Evolutionary conservation across 2,888 invertebrate genomes (phyloP), one percentile per base, ranked within the genome.

Genomic region (Ametastegia equiseti): DNA sequence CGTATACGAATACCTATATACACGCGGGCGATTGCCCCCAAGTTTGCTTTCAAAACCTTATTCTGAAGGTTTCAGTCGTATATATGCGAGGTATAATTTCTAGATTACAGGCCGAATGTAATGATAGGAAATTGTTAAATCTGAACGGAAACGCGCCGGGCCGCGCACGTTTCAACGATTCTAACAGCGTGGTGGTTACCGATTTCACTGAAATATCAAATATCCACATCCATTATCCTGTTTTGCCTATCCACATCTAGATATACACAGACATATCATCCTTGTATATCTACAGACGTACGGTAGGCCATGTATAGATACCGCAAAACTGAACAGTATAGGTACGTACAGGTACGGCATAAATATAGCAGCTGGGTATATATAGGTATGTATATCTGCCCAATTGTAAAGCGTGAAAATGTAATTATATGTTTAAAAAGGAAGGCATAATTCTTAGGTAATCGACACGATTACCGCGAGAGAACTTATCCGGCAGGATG

Each of bases 371-470:
- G 39, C 39, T 67, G 67, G 60, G 60, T 60, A 60, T 60, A 60
- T 6, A 11, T 15, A 19, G 11, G 54, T 54, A 7, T 7, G 11
- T 11, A 7, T 42, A 47, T n/a, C 47, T n/a, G 60, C 23, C 60
- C 39, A 67, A 67, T 67, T 60, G 60, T 60, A 42, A 78, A 78
- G 78, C 78, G 78, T 78, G 63, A 78, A 75, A 78, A 78, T 57
- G 63, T 57, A 45, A 78, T 78, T 60, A 42, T 60, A 78, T 27
- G 78, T 78, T 75, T 11, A 39, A 54, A 75, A 75, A 75, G 75
- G 75, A 75, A 63, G 78, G 57, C 60, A 78, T 78, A 78, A 78
- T 78, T 78, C 60, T 27, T 78, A 63, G 78, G 78, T 63, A 78
- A 78, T 63, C 60, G 78, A 60, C 63, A 27, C 60, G 78, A 63